Evolutionary conservation across 2,888 invertebrate genomes (phyloP).

Genomic region (Alentia gelatinosa): DNA sequence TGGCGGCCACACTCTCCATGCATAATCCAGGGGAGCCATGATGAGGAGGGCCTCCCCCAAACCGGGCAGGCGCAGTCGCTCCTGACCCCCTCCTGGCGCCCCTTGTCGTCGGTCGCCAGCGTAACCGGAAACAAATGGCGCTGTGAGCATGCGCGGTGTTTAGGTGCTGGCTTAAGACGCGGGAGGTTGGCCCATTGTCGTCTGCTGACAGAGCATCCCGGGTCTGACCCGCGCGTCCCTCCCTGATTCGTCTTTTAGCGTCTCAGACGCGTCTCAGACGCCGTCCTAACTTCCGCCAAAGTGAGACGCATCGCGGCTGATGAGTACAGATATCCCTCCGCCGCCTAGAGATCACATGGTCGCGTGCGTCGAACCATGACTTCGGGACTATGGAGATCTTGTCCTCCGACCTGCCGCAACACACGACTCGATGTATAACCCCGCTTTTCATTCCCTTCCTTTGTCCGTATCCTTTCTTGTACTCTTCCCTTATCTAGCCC

Average conservation of each 20-base stretch:
- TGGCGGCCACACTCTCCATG: neutral
- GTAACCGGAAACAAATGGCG: slow-evolving; percentile 16
- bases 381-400: too few species aligned
- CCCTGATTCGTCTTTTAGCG: slow-evolving; percentile 10
- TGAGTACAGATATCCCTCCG: neutral
- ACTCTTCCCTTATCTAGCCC: too few species aligned
- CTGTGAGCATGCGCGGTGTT: neutral
- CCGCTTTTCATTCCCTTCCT: too few species aligned
- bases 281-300: neutral
- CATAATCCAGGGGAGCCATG: too few species aligned
- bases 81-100: neutral
- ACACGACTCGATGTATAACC: too few species aligned
- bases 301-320: slow-evolving; percentile 18
- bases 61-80: neutral
- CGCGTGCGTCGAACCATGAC: too few species aligned
- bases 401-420: too few species aligned
- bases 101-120: neutral
- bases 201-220: neutral
- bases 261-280: neutral
- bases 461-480: too few species aligned
- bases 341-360: neutral
- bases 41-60: too few species aligned
- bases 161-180: neutral
- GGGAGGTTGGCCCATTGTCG: neutral
- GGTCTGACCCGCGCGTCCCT: neutral